Conservation (phyloP, 2,797 vertebrate genomes). For the Lepilemur ruficaudatus region DNA sequence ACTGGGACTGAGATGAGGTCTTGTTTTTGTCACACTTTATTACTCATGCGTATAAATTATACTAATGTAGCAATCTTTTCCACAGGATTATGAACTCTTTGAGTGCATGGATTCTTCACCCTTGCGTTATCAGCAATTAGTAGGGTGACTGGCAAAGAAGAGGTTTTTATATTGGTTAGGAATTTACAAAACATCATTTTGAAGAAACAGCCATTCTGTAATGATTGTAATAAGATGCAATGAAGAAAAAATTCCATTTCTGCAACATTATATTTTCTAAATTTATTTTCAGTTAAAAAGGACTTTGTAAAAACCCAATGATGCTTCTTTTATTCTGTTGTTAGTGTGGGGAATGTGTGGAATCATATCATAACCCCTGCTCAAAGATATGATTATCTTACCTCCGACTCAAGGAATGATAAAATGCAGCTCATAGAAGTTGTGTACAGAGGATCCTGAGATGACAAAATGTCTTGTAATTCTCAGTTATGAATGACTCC, state of each 20-base stretch:
- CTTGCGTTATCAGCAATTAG: not conserved
- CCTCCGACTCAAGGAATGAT: not conserved
- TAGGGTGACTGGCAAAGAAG: not conserved
- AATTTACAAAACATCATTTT: not conserved
- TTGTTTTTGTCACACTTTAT: not conserved
- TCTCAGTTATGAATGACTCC: slow-evolving; percentile 45
- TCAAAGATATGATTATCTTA: slow-evolving; percentile 22
- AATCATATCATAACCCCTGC: not conserved
- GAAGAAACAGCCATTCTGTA: not conserved
- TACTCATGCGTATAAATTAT: not conserved
- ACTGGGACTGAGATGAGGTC: not conserved
- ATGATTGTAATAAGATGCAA: not conserved
- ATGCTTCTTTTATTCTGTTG: not conserved
- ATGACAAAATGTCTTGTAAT: slow-evolving; percentile 47
- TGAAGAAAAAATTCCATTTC: not conserved
- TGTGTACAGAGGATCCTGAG: not conserved
- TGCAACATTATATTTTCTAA: not conserved
- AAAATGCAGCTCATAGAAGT: not conserved
- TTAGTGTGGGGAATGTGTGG: not conserved
- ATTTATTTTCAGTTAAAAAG: not conserved
- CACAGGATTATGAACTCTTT: not conserved
- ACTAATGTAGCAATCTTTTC: not conserved
- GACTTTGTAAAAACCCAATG: not conserved
- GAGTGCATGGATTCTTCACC: not conserved
- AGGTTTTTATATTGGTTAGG: not conserved